A percentile compares a stretch with the other conserved stretches of the same genome.
Conservation (phyloP, 2,113 vertebrate species). For the Boulengeromyrus knoepffleri region DNA sequence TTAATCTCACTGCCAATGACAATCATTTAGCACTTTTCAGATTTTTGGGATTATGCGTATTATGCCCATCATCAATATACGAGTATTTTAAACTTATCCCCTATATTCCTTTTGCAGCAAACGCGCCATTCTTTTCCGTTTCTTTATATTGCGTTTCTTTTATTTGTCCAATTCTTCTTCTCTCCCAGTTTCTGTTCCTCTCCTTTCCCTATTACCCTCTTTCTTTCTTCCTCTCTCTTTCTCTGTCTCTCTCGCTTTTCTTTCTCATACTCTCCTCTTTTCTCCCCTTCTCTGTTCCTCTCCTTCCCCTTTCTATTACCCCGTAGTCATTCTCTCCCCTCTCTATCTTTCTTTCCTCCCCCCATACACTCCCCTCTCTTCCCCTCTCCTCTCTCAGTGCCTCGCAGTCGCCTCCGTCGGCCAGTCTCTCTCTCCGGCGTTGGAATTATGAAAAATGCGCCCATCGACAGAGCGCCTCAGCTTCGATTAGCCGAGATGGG, state of each 20-base stretch:
- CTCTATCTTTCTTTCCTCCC: slow-evolving; percentile 54
- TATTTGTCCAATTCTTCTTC: slow-evolving; percentile 11
- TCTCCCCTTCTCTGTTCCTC: slow-evolving; percentile 31
- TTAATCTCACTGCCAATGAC: slow-evolving; percentile 32
- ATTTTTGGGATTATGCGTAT: slow-evolving; percentile 61
- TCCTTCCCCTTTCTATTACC: slow-evolving; percentile 66
- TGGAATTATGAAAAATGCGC: slow-evolving; percentile 99
- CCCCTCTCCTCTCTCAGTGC: slow-evolving; percentile 54
- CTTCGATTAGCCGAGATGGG: slow-evolving; percentile 98
- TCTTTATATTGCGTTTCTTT: slow-evolving; percentile 12
- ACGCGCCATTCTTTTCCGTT: background rate
- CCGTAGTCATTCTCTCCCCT: slow-evolving; percentile 60
- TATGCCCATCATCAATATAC: background rate
- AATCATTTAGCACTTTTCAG: slow-evolving; percentile 29
- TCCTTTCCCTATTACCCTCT: slow-evolving; percentile 40
- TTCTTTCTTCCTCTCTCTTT: slow-evolving; percentile 50
- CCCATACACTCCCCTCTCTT: slow-evolving; percentile 51
- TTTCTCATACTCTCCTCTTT: slow-evolving; percentile 45
- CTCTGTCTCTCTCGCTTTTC: slow-evolving; percentile 43
- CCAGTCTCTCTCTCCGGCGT: slow-evolving; percentile 72
- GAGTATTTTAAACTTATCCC: slow-evolving; percentile 15
- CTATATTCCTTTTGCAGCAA: slow-evolving; percentile 33
- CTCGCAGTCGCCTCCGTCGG: slow-evolving; percentile 68
- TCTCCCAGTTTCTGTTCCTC: background rate
- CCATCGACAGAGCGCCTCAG: slow-evolving; percentile 96